Base-by-base conservation (phyloP, 2,888 invertebrate genomes). In the Drosophila tripunctata region DNA sequence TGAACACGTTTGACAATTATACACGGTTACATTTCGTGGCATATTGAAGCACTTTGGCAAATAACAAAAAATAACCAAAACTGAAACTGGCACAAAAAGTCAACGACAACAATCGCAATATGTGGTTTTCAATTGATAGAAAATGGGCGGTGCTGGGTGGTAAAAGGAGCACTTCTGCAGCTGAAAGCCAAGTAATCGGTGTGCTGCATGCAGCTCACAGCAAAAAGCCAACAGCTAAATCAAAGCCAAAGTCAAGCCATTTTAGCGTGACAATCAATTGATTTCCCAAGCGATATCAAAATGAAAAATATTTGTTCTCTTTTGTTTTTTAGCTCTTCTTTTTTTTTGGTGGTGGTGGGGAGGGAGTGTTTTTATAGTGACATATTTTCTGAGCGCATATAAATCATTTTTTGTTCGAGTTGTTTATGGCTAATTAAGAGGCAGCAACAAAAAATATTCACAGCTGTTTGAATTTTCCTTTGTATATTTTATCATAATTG, bases 1-100 rank as follows among this genome's bases (percentile, higher is more conserved):
- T 65, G 78, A 81, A 87, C 82, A 82, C 85, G 83, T 85, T 87
- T 82, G 86, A 87, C 83, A 83, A 83, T 83, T 87, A 83, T 85
- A 79, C 86, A 82, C 75, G 86, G 70, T 70, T 83, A 79, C 79
- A 85, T 85, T 78, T 83, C 71, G 75, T 73, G 77, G 75, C 77
- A 78, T 82, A 82, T 87, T 87, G 82, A 60, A 60, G 83, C 68
- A 79, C 56, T 78, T 71, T 62, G 14, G 62, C 80, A 86, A 82
- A 78, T 66, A 82, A 31, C 30, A 64, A 48, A 44, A 52, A 36
- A 21, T n/a, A n/a, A n/a, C n/a, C n/a, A n/a, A 66, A 45, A 57
- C 30, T 27, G 38, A 67, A 56, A 61, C 43, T 38, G 56, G 8
- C 45, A 50, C 58, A 72, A 62, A 78, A 68, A 79, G 71, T 66